phyloP scores from a whole-genome alignment of 2,797 vertebrate genomes.

The Cyclopterus lumpus region DNA sequence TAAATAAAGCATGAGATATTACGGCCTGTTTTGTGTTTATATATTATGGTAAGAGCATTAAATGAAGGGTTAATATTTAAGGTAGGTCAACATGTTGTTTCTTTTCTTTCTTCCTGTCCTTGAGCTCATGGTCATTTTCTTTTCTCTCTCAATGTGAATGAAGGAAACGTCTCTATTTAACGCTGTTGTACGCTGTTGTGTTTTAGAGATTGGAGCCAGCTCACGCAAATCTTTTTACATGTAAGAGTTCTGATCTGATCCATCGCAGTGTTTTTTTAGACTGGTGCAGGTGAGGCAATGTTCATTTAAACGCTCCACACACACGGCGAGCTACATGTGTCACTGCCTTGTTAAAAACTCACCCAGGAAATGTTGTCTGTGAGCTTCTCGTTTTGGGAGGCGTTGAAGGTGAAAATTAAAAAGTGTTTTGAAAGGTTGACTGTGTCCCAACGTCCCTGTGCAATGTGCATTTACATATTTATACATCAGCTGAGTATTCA shows the following conservation, averaged over 20 bases:
- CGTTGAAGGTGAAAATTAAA: constrained; percentile 77
- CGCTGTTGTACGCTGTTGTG: constrained; percentile 73
- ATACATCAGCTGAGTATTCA: not conserved
- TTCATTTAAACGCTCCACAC: constrained; percentile 70
- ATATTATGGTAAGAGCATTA: constrained; percentile 70
- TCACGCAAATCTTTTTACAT: constrained; percentile 69
- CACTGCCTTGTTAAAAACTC: constrained; percentile 78
- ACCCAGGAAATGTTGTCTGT: constrained; percentile 79
- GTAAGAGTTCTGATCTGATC: constrained; percentile 66
- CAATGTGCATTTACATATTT: not conserved
- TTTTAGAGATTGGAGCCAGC: constrained; percentile 66
- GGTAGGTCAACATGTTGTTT: constrained; percentile 48
- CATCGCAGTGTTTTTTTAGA: constrained; percentile 72
- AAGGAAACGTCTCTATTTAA: constrained; percentile 72
- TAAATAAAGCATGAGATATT: constrained; percentile 83
- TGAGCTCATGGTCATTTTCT: constrained; percentile 64
- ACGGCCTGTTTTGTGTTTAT: constrained; percentile 77
- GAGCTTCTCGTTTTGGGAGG: constrained; percentile 72
- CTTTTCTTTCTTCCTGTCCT: constrained; percentile 49
- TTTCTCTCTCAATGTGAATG: constrained; percentile 68
- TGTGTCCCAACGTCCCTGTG: constrained; percentile 48
- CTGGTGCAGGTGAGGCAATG: constrained; percentile 68
- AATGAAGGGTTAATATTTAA: constrained; percentile 71
- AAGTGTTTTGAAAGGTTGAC: constrained; percentile 76
- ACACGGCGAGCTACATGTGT: constrained; percentile 66